Conservation (phyloP, 2,113 vertebrate genomes). For the Protomyctophum bolini region DNA sequence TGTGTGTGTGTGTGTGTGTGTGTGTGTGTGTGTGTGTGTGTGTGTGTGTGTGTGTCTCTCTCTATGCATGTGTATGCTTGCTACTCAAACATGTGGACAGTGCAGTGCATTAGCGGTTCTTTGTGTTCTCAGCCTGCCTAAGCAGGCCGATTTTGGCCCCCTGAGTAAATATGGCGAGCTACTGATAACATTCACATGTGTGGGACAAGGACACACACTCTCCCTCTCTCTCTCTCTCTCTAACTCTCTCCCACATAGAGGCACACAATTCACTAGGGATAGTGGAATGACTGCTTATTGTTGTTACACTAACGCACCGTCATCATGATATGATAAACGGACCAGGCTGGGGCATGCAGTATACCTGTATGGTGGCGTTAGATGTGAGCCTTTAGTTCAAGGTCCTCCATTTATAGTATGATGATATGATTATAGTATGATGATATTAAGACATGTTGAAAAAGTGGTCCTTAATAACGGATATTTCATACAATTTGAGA, state of each 20-base stretch:
- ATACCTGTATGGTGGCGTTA: not conserved
- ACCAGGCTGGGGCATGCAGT: not conserved
- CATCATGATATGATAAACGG: conserved; percentile 2
- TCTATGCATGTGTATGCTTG: conserved; percentile 1
- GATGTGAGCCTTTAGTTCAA: not conserved
- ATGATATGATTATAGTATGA: no score
- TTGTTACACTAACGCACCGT: not conserved
- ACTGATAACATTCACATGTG: conserved; percentile 71
- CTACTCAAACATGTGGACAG: conserved; percentile 35
- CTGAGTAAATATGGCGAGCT: conserved; percentile 69
- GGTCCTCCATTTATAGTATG: not conserved
- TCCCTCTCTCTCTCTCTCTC: conserved; percentile 39
- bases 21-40: not conserved
- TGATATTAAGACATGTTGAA: no score
- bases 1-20: conserved; percentile 7
- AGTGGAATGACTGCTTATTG: conserved; percentile 40
- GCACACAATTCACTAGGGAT: conserved; percentile 9
- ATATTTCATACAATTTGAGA: not conserved
- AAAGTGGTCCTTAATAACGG: not conserved
- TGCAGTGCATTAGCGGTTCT: conserved; percentile 42
- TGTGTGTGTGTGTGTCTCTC: conserved; percentile 1
- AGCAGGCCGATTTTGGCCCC: conserved; percentile 57
- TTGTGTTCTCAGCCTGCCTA: conserved; percentile 68
- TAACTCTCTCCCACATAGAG: conserved; percentile 8
- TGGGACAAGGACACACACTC: conserved; percentile 53